phyloP scores from a whole-genome alignment of 2,888 invertebrate species.

The Gandaritis pyraliata region DNA sequence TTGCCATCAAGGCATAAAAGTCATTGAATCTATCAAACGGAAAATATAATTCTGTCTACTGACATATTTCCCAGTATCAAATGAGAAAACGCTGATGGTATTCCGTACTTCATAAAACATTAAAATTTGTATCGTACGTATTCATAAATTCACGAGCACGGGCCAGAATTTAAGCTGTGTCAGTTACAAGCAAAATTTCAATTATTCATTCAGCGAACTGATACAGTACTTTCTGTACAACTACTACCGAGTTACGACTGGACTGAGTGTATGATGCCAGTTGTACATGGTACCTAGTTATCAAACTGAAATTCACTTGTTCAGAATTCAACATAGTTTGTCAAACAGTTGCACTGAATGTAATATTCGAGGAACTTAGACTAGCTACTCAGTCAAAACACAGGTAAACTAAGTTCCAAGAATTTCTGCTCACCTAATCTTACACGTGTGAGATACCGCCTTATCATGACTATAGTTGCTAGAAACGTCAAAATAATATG shows the following conservation, averaged over 20 bases:
- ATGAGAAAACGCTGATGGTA: neutral
- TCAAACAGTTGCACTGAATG: neutral
- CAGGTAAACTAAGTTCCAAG: neutral
- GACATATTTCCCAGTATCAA: neutral
- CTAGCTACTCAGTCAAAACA: neutral
- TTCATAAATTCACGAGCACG: neutral
- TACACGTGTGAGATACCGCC: too few species aligned
- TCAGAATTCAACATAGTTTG: neutral
- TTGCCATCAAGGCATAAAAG: too few species aligned
- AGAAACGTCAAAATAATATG: too few species aligned
- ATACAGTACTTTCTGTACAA: neutral
- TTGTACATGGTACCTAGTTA: neutral
- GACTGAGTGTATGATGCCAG: neutral
- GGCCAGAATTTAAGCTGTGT: slow-evolving; percentile 5
- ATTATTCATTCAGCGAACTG: slow-evolving; percentile 9
- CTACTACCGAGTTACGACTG: too few species aligned
- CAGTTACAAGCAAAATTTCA: slow-evolving; percentile 3
- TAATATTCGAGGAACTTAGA: neutral
- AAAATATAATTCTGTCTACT: too few species aligned
- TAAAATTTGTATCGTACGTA: neutral
- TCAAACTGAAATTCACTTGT: neutral
- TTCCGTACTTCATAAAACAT: neutral
- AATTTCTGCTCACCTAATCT: too few species aligned
- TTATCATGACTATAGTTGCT: too few species aligned
- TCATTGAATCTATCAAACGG: too few species aligned